These are phyloP conservation scores for Mimumesa dahlbomi DNA, from an alignment of 2,888 invertebrate genomes.

Conservation along the genomic window DNA sequence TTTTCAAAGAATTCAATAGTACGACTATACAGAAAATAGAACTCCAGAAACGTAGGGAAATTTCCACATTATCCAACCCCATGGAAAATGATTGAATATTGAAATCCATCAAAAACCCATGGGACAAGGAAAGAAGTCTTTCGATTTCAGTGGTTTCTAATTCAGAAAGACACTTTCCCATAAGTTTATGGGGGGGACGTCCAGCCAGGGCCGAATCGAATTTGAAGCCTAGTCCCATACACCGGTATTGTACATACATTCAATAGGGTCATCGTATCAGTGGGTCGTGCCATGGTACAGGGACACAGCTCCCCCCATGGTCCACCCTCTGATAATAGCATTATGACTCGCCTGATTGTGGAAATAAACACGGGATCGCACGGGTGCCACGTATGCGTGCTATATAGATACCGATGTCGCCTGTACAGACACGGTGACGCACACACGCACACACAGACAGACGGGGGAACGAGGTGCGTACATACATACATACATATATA, in stretches of 20 bases:
- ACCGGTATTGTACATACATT: conserved; percentile 54
- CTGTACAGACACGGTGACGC: conserved; percentile 15
- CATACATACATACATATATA: conserved; percentile 3
- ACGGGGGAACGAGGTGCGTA: not conserved
- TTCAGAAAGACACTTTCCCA: not conserved
- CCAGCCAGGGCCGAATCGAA: conserved; percentile 38
- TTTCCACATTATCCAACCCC: too few species aligned
- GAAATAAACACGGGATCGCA: conserved; percentile 74
- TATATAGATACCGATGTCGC: too few species aligned
- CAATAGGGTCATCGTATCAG: conserved; percentile 74
- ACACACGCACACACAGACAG: not conserved
- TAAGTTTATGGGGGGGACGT: not conserved
- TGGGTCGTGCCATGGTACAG: conserved; percentile 67
- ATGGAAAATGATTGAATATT: too few species aligned
- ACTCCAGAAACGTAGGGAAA: too few species aligned
- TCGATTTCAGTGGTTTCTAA: not conserved
- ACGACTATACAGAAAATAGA: too few species aligned
- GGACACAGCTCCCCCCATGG: conserved; percentile 59
- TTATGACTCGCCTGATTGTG: conserved; percentile 77
- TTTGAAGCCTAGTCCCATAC: conserved; percentile 53
- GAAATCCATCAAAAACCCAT: too few species aligned
- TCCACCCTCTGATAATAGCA: conserved; percentile 77
- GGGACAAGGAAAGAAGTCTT: too few species aligned
- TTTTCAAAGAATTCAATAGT: too few species aligned
- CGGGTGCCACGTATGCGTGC: conserved; percentile 46